Evolutionary conservation across 2,888 invertebrate genomes (phyloP).

Genomic region (Stegana nigrithorax): DNA sequence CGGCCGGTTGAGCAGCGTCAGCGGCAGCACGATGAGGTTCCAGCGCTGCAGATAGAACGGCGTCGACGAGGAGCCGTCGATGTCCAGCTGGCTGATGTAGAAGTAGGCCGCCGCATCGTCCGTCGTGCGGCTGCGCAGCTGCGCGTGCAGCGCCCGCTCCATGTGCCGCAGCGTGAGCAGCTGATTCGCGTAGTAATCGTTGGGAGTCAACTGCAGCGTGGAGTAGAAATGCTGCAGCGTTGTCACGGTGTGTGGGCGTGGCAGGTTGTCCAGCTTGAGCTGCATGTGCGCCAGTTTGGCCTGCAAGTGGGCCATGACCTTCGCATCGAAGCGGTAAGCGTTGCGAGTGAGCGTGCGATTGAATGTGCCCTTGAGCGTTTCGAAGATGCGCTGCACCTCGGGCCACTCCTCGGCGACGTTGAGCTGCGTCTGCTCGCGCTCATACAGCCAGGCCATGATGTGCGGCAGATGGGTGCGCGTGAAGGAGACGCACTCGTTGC

Average conservation of each 20-base stretch:
- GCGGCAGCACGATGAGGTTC: constrained; percentile 34
- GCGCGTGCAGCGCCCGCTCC: background rate
- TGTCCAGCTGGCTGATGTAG: constrained; percentile 9
- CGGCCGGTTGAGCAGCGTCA: constrained; percentile 34
- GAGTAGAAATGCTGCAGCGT: constrained; percentile 31
- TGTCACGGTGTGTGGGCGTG: constrained; percentile 22
- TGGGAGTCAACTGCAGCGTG: background rate
- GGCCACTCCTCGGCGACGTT: constrained; percentile 11
- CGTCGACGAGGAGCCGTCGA: constrained; percentile 30
- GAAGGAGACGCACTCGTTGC: constrained; percentile 28
- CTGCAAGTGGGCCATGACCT: constrained; percentile 27
- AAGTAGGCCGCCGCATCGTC: background rate
- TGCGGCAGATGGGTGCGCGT: constrained; percentile 32
- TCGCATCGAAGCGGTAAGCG: constrained; percentile 28
- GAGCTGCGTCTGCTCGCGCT: constrained; percentile 21
- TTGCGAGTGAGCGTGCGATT: constrained; percentile 29
- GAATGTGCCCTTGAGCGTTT: constrained; percentile 31
- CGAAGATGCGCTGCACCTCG: constrained; percentile 28
- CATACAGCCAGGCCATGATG: constrained; percentile 41
- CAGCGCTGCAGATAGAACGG: constrained; percentile 34
- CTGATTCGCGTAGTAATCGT: background rate
- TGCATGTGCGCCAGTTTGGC: constrained; percentile 35
- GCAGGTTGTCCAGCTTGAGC: constrained; percentile 38
- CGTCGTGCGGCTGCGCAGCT: background rate
- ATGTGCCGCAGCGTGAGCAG: background rate